Evolutionary conservation across 2,797 vertebrate species (phyloP), one percentile per base, ranked within the genome.

Genomic region (Ptychadena robeensis): DNA sequence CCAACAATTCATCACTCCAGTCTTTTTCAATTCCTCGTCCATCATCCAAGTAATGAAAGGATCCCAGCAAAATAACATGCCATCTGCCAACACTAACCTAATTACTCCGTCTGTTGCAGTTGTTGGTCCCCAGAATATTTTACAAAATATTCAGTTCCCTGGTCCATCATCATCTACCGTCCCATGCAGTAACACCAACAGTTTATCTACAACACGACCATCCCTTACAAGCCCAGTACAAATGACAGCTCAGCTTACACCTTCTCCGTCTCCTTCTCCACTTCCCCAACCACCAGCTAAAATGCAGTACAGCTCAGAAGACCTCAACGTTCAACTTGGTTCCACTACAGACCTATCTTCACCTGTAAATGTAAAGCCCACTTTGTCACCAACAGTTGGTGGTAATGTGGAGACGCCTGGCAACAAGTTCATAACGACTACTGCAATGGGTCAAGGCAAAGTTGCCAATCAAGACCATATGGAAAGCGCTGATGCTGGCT

Each of bases 31-130:
- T 88, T 94, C 94, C 0, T 94, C 94, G 0, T 96, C 96, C 22
- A 96, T 98, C 89, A 96, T 99, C 87, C 97, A 99, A 88, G 96
- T 95, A 72, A 94, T 94, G 93, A 95, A 95, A 90, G 93, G 93
- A 85, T 93, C 94, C 78, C 94, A 93, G 67, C 88, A 92, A 82
- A 93, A 89, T 81, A 91, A 92, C 0, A 87, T 97, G 64, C 95
- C 97, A 30, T 86, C 94, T 88, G 87, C 95, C 31, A 97, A 87
- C 89, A 93, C 95, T 4, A 95, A 93, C 77, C 90, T 96, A 34
- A 95, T 96, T 87, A 92, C 97, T 80, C 96, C 96, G 87, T 93
- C 97, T 0, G 95, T 98, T 0, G 95, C 96, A 0, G 95, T 98
- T 85, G 94, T 98, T 83, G 96, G 96, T 67, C 93, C 97, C 73